Conservation (phyloP, 2,113 vertebrate genomes). For the Toxotes chatareus region DNA sequence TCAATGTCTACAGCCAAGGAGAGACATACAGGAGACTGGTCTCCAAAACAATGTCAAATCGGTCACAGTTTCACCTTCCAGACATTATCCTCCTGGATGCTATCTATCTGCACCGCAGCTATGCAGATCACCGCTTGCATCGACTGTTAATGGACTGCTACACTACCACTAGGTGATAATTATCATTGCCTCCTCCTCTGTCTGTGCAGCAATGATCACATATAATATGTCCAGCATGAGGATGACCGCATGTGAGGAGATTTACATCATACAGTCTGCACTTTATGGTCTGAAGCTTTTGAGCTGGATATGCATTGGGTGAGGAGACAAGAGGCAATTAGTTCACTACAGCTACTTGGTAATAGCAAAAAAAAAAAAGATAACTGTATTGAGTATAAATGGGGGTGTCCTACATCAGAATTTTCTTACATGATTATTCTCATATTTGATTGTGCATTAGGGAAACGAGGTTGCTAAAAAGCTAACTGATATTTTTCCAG, state of each 20-base stretch:
- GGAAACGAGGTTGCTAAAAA: not conserved
- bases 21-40: conserved; percentile 19
- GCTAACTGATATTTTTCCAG: not conserved
- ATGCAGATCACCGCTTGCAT: conserved; percentile 14
- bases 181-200: conserved; percentile 15
- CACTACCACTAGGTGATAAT: conserved; percentile 7
- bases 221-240: not conserved
- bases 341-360: not conserved
- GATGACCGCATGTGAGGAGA: not conserved
- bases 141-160: conserved; percentile 48
- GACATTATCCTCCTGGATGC: conserved; percentile 29
- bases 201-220: not conserved
- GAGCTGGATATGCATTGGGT: not conserved
- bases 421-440: not conserved
- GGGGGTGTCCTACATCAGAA: not conserved
- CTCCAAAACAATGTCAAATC: conserved; percentile 39
- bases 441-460: not conserved
- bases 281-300: not conserved
- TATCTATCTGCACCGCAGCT: conserved; percentile 40
- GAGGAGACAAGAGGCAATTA: not conserved
- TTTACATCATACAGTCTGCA: not conserved
- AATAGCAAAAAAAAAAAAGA: not conserved
- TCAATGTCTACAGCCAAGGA: conserved; percentile 59
- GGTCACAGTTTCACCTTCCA: conserved; percentile 30
- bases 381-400: not conserved